These are phyloP conservation scores for Agrypnia vestita DNA, from an alignment of 1,140 invertebrate species.

Conservation along the genomic window DNA sequence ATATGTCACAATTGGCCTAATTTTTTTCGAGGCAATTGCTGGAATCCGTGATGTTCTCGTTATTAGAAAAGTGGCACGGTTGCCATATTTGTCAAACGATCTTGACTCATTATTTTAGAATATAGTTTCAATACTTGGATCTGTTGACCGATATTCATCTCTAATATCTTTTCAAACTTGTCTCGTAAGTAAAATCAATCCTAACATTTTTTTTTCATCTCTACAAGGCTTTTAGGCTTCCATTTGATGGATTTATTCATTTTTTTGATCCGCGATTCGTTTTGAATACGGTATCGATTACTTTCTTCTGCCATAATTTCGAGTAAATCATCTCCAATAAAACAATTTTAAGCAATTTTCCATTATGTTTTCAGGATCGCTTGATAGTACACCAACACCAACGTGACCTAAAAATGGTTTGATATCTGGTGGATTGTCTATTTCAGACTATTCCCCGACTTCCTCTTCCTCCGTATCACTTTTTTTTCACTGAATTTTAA, in stretches of 20 bases:
- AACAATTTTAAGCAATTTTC: no score
- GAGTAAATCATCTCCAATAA: slow-evolving; percentile 6
- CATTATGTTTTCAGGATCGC: background rate
- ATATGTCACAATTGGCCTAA: slow-evolving; percentile 5
- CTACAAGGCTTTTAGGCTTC: background rate
- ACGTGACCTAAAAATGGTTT: slow-evolving; percentile 1
- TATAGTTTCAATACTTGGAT: slow-evolving; percentile 40
- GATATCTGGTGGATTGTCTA: background rate
- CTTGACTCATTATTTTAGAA: slow-evolving; percentile 60
- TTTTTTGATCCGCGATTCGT: background rate
- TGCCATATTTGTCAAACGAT: slow-evolving; percentile 62
- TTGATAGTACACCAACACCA: background rate
- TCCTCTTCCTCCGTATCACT: background rate
- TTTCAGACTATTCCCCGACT: background rate
- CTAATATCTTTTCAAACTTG: background rate
- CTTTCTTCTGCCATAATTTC: background rate
- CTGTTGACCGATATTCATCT: slow-evolving; percentile 56
- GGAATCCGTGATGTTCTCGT: slow-evolving; percentile 42
- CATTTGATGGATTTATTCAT: slow-evolving; percentile 11
- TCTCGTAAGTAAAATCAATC: background rate
- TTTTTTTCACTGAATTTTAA: background rate
- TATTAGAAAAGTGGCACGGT: slow-evolving; percentile 60
- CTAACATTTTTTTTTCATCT: slow-evolving; percentile 25
- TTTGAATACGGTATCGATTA: background rate
- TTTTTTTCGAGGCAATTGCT: background rate